Evolutionary conservation across 2,113 vertebrate species (phyloP), one percentile per base, ranked within the genome.

Genomic region (Pampusana beccarii): DNA sequence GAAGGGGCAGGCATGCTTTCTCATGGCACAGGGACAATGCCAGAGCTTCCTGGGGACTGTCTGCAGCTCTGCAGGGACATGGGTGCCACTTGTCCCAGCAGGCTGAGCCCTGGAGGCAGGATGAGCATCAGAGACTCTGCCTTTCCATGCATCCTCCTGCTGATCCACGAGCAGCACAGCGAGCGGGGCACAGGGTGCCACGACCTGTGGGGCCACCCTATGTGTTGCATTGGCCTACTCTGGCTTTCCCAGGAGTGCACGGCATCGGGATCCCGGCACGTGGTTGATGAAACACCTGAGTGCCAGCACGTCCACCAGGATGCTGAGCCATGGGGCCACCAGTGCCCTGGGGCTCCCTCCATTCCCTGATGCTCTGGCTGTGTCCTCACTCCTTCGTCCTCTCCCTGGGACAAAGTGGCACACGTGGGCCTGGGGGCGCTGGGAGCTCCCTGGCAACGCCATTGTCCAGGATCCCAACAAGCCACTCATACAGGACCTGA

Each of bases 261-360:
- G 1, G 53, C 24, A 9, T 9, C 5, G 4, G 17, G 10, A 40
- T 14, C 60, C 70, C 34, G 5, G 53, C 15, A n/a, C 1, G 0
- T 4, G 21, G 17, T 1, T 42, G 56, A 12, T 42, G 36, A 61
- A 88, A 51, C 7, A 15, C 9, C 8, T 3, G 36, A 20, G n/a
- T 67, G 28, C 44, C 4, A 2, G 29, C 40, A 48, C 2, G 0
- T 54, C 31, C 28, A 18, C 31, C 0, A 0, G 34, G 38, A 56
- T 8, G 21, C 73, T n/a, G 29, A 80, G 34, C 25, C 50, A 46
- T 16, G 1, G 19, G 9, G 36, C 16, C 44, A 29, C 8, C 2
- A 0, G 2, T 10, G 24, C 29, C 28, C 73, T 21, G 23, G 16
- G 33, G 10, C 54, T 92, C 56, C 12, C 44, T 69, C 72, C 21